phyloP scores from a whole-genome alignment of 2,888 invertebrate species.

The Chrysolina haemoptera region DNA sequence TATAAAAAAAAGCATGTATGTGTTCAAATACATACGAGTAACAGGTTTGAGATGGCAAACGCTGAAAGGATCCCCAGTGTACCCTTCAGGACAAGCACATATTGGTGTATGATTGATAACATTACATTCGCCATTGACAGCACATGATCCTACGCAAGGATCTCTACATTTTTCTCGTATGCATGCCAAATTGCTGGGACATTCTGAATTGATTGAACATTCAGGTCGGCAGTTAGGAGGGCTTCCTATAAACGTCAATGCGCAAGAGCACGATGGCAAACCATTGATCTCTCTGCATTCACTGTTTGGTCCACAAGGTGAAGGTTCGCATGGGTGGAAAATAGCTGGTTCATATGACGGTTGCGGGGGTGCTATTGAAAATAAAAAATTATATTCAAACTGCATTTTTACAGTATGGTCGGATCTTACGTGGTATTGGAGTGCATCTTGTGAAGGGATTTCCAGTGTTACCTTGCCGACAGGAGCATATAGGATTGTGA shows the following conservation, averaged over 20 bases:
- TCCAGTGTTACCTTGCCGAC: slow-evolving; percentile 75
- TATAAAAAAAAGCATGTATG: too few species aligned
- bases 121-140: slow-evolving; percentile 80
- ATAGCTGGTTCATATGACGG: slow-evolving; percentile 1
- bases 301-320: slow-evolving; percentile 83
- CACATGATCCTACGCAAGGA: slow-evolving; percentile 85
- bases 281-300: slow-evolving; percentile 77
- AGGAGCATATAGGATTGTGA: slow-evolving; percentile 80
- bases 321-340: slow-evolving; percentile 78
- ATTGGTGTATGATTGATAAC: slow-evolving; percentile 84
- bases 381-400: background rate
- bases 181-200: slow-evolving; percentile 82
- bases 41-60: slow-evolving; percentile 65
- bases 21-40: slow-evolving; percentile 1
- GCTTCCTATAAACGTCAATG: slow-evolving; percentile 77
- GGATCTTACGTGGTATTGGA: slow-evolving; percentile 70
- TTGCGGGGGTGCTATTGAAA: slow-evolving; percentile 46
- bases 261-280: slow-evolving; percentile 77
- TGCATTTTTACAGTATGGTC: background rate
- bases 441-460: slow-evolving; percentile 83
- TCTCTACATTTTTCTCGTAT: slow-evolving; percentile 83
- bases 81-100: slow-evolving; percentile 82
- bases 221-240: slow-evolving; percentile 82
- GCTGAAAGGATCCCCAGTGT: slow-evolving; percentile 76
- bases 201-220: slow-evolving; percentile 82